Evolutionary conservation across 2,888 invertebrate species (phyloP), one percentile per base, ranked within the genome.

Genomic region (Stenoptilia bipunctidactyla): DNA sequence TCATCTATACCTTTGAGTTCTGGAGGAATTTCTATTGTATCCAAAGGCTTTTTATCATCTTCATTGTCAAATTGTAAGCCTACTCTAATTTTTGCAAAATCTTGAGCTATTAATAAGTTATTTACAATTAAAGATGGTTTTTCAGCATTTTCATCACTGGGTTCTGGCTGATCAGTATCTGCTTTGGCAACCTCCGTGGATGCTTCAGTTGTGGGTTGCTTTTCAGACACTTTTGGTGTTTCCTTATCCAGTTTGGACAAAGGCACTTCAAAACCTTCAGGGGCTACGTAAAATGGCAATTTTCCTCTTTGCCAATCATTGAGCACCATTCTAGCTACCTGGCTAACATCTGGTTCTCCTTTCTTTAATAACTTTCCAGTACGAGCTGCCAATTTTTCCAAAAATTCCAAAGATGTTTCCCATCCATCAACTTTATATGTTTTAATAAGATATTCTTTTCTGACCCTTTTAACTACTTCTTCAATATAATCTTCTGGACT

Each of bases 251-350:
- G 66, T 46, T 85, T 82, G n/a, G 85, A 69, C 48, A 89, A 70
- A 1, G 93, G 91, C 37, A 86, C 73, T 69, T 92, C 92, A 74
- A 88, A 93, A 1, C 92, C 93, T 51, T 92, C 91, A 12, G 98
- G 98, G 36, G 90, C 86, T 2, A 95, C 91, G 83, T 95, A 99
- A 73, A 94, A 98, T 1, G 98, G 98, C 40, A 99, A 77, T 73
- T 96, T 97, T 3, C 99, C 99, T 58, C 99, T 88, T 76, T 99
- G 98, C 93, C 97, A 99, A 72, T 99, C 99, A 82, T 99, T 99
- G 1, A 99, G 86, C 8, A 99, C 90, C 93, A 97, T 97, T 67
- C 93, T 92, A 0, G 99, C 92, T 1, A 93, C 92, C 44, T 92
- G 92, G 37, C 88, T 80, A 13, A 97, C 82, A 76, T 99, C 97